Evolutionary conservation across 2,113 vertebrate genomes (phyloP).

Genomic region (Podarcis muralis): DNA sequence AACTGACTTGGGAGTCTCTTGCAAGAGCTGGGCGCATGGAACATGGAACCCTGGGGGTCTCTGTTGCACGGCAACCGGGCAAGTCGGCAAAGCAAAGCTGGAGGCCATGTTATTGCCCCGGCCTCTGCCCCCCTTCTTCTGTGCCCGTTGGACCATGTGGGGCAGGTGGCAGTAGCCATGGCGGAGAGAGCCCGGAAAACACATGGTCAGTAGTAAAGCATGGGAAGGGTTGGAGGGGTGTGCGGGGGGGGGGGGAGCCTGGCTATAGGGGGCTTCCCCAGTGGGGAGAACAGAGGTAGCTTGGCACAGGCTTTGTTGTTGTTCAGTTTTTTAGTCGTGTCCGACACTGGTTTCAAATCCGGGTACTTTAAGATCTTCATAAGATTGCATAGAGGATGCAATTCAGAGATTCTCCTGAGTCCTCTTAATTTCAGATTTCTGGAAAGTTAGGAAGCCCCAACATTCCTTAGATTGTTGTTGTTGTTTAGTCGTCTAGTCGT

Average conservation of each 20-base stretch:
- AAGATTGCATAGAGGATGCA: too few relatives aligned
- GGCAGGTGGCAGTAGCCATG: not conserved
- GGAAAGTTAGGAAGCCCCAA: too few relatives aligned
- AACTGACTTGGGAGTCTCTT: too few relatives aligned
- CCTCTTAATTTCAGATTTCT: too few relatives aligned
- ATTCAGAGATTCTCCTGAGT: too few relatives aligned
- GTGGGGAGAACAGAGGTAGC: too few relatives aligned
- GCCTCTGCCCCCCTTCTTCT: not conserved
- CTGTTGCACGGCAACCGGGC: not conserved
- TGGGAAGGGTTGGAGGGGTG: not conserved
- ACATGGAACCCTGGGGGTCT: not conserved
- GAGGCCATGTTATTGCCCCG: not conserved
- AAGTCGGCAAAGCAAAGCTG: not conserved
- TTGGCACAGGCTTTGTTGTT: too few relatives aligned
- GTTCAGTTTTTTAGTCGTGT: too few relatives aligned
- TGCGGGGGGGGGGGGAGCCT: not conserved
- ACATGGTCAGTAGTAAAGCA: not conserved
- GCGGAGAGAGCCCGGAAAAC: not conserved
- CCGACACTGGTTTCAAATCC: too few relatives aligned
- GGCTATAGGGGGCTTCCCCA: not conserved
- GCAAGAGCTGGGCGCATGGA: not conserved
- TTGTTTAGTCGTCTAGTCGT: too few relatives aligned
- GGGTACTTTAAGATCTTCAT: too few relatives aligned
- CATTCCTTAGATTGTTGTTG: too few relatives aligned
- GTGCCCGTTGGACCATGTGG: not conserved